Base-by-base conservation (phyloP, 2,888 invertebrate genomes). In the Melolontha melolontha region DNA sequence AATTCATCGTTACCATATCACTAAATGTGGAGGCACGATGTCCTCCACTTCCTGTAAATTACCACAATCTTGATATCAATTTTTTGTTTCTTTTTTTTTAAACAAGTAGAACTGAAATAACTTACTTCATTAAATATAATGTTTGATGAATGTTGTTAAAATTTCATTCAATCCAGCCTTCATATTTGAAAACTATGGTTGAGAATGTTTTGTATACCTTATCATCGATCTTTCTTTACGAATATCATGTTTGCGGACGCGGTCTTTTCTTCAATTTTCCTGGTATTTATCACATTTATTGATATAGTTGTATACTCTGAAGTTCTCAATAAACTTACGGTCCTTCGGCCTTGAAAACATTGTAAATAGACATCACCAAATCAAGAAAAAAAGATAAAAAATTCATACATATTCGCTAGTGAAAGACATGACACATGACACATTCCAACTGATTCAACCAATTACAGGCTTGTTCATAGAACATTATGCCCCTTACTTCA, bases 1-100 rank as follows among this genome's bases (percentile, higher is more conserved):
- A 86, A 83, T 87, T 88, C 88, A 88, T 88, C 77, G 88, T 88
- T 85, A 88, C 89, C 88, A 89, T 88, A 86, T 85, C 87, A 85
- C 16, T 67, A 22, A 39, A 44, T 22, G 55, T 54, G 63, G 69
- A 69, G 69, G 69, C 59, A 22, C 52, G 39, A 42, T n/a, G 52
- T 67, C 67, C 67, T 67, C 67, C 68, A 55, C 42, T 47, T 40
- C 17, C 59, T 67, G 17, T 14, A 52, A 51, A 22, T 44, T 40
- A 50, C 7, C 4, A 34, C 34, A 8, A 34, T 34, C 2, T 14
- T 47, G 4, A 47, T 14, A 47, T 7, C 14, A 16, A 0, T 5
- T 14, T 8, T 47, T 22, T 22, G 7, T n/a, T 22, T 8, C 29
- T 47, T 22, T n/a, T 22, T 8, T 47, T 47, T 22, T 22, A 42